Base-by-base conservation (phyloP, 2,888 invertebrate genomes). In the Maniola hyperantus region DNA sequence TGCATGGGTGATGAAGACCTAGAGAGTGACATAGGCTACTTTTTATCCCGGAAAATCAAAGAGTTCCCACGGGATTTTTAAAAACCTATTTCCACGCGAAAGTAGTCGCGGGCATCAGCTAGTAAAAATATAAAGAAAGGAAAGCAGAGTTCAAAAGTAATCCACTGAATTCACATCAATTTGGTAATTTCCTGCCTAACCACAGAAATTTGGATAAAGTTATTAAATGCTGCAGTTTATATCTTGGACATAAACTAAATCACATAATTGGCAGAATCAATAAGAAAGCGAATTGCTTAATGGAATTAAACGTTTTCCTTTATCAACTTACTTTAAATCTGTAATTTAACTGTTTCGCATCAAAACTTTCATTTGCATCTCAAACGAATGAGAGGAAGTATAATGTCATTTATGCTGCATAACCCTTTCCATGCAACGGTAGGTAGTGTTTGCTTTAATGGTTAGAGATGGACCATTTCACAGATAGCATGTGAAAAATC, bases 371-470 rank as follows among this genome's bases (percentile, higher is more conserved):
- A 10, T 50, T 61, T 50, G 50, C 48, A 44, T n/a, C 34, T 7
- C 44, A 33, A 61, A 50, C 50, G 20, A 50, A 36, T 44, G 20
- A 1, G 50, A 36, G 61, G 48, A 61, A 50, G 61, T 61, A 36
- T 36, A 61, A 61, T 50, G 61, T 61, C 61, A 50, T 48, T 18
- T 50, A 20, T 36, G 33, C 50, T 61, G 50, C 50, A 50, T 50
- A 61, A 61, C 50, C 18, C 11, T 50, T 50, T 42, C 57, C 61
- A 39, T 61, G 50, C 60, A 50, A 26, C 48, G 50, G 50, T 61
- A 50, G 50, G 50, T 61, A 50, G 61, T 51, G 51, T 61, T 39
- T 53, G 51, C 26, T 62, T 61, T 20, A 39, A 10, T 8, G 36
- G 36, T 8, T 36, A 36, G 36, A 7, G 1, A 7, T 36, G 36